These are phyloP conservation scores for Protobothrops flavoviridis DNA, from an alignment of 2,113 vertebrate species.

Conservation along the genomic window DNA sequence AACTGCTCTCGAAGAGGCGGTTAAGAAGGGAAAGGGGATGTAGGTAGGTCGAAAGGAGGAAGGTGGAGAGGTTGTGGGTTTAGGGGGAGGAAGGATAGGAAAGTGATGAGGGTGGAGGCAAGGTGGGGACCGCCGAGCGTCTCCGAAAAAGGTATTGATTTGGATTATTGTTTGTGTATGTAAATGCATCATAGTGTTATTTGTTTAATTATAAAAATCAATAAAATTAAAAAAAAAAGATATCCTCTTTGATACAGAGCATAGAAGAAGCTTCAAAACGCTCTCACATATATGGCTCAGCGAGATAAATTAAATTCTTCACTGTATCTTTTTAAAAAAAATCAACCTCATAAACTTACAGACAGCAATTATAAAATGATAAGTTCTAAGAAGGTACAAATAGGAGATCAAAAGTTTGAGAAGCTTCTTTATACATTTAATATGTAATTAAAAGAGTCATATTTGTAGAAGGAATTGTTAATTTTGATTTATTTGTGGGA, in stretches of 20 bases:
- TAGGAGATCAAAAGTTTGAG: constrained; percentile 59
- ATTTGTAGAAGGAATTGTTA: constrained; percentile 48
- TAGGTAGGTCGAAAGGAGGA: no score
- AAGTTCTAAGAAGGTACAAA: constrained; percentile 44
- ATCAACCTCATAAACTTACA: constrained; percentile 37
- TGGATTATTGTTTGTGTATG: no score
- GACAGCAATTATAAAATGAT: constrained; percentile 40
- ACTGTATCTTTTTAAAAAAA: constrained; percentile 34
- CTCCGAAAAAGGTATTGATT: no score
- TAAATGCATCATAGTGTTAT: no score
- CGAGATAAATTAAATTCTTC: constrained; percentile 56
- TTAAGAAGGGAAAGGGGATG: no score
- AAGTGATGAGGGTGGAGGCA: no score
- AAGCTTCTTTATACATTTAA: constrained; percentile 69
- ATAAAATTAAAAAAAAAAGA: no score
- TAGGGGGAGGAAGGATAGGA: no score
- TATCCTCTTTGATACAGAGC: constrained; percentile 61
- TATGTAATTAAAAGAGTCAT: constrained; percentile 58
- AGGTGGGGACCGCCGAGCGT: no score
- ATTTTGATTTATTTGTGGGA: constrained; percentile 65
- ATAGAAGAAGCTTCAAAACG: constrained; percentile 45
- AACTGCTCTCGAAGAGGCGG: no score
- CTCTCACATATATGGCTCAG: constrained; percentile 43
- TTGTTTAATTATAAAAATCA: no score
- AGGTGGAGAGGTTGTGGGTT: no score